Evolutionary conservation across 1,140 invertebrate genomes (phyloP).

Genomic region (Tetranychus urticae): DNA sequence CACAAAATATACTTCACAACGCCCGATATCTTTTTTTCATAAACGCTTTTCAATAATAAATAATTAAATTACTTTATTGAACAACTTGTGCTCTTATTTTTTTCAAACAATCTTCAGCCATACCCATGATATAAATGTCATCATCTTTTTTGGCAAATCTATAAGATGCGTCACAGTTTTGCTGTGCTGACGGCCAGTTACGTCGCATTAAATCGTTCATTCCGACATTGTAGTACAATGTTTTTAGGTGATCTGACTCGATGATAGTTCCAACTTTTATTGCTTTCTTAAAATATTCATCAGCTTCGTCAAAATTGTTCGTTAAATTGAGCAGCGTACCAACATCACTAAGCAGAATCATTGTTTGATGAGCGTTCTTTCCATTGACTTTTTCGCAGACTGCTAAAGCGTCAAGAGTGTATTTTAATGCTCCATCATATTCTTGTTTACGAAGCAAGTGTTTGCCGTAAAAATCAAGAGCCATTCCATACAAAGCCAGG

Average conservation of each 20-base stretch:
- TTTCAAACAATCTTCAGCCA: not conserved
- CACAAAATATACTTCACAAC: too few species aligned
- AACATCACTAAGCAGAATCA: conserved; percentile 59
- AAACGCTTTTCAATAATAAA: too few species aligned
- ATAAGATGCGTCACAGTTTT: not conserved
- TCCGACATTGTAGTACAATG: conserved; percentile 54
- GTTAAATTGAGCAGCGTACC: conserved; percentile 40
- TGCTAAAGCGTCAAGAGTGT: conserved; percentile 41
- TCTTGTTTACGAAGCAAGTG: conserved; percentile 6
- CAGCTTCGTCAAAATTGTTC: conserved; percentile 39
- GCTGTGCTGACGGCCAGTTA: not conserved
- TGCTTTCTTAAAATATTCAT: conserved; percentile 42
- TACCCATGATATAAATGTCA: not conserved
- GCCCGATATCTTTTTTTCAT: too few species aligned
- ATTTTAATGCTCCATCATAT: conserved; percentile 33
- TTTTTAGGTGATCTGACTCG: conserved; percentile 33
- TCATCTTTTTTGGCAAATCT: not conserved
- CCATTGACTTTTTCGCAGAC: conserved; percentile 38
- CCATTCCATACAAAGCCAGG: conserved; percentile 2
- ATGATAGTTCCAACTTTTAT: conserved; percentile 33
- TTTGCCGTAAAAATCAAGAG: conserved; percentile 4
- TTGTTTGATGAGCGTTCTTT: conserved; percentile 38
- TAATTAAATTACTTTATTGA: too few species aligned
- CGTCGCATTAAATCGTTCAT: not conserved
- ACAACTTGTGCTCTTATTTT: not conserved